Base-by-base conservation (phyloP, 2,797 vertebrate species). In the Anguilla obscura region DNA sequence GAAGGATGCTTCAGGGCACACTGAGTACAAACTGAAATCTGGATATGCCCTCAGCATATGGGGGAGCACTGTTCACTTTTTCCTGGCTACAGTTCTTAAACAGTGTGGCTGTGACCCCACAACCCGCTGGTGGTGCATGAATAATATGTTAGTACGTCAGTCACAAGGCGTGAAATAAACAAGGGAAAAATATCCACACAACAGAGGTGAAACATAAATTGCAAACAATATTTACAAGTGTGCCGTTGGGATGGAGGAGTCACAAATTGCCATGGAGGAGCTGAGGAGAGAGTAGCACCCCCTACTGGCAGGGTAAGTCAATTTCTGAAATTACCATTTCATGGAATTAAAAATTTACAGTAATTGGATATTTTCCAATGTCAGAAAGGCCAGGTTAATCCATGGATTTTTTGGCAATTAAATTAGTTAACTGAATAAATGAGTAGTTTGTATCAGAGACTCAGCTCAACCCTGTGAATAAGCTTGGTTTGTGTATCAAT, bases 401-500 rank as follows among this genome's bases (percentile, higher is more conserved):
- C 56, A 45, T 85, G 30, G 30, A 40, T 36, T 60, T 58, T 50
- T 85, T 40, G 30, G n/a, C 16, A 18, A 85, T 40, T 60, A 85
- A 74, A 54, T 24, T 33, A n/a, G 3, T 24, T 76, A 30, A 74
- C 69, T 52, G 63, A 8, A 21, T 76, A 76, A 54, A 52, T 18
- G 63, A 33, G 10, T 24, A 2, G 33, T 63, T n/a, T 69, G 40
- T 60, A 86, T 52, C 45, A 30, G 3, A 74, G 24, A 9, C 48
- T 50, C 7, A 27, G 85, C 40, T 45, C 24, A 54, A n/a, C n/a
- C 63, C 63, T 86, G 85, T 76, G 85, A 74, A 74, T 87, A 87
- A 79, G 69, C 74, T 36, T 80, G 14, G 60, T 52, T 86, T 52
- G 84, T 86, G 27, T 60, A 79, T 86, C 56, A 63, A 45, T 66